Evolutionary conservation across 2,797 vertebrate genomes (phyloP), one percentile per base, ranked within the genome.

Genomic region (Lagodon rhomboides): DNA sequence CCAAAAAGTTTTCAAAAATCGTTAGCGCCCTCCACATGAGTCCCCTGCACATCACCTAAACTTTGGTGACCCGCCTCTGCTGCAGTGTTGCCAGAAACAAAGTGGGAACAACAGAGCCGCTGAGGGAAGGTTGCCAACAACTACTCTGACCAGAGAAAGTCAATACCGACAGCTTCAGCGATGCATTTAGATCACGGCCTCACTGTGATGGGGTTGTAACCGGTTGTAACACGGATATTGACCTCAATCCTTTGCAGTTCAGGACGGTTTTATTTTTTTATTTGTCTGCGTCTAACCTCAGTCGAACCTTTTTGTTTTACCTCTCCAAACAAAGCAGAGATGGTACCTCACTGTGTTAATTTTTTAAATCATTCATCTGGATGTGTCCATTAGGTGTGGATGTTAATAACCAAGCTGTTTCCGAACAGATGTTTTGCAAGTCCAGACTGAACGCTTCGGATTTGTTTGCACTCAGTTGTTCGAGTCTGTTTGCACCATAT

Each of bases 1-100:
- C 87, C 84, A 85, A 91, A 91, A 80, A 89, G 65, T 70, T 83
- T 77, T 64, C 11, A 77, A 89, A 94, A 94, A 92, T 91, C 81
- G 67, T 91, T 92, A 73, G 23, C 41, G 49, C 51, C 77, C 86
- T 79, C 79, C 65, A 54, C 79, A 84, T 75, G 71, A 88, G 84
- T 77, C 46, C 51, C 4, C 56, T 60, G 74, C 43, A 13, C 90
- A 86, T 90, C 86, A 77, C 86, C 91, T 75, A 81, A 88, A 93
- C 85, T 68, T 69, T 68, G 7, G 56, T 86, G 89, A 93, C 92
- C 83, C 82, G 60, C 75, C 70, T 85, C 64, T 68, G 25, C 70
- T 56, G 15, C 68, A 11, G 13, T 53, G 68, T 18, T 84, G 77
- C 76, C 80, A 78, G 54, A 72, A 43, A 80, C 71, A 77, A 74